phyloP scores from a whole-genome alignment of 2,797 vertebrate genomes.

The Dallia pectoralis region DNA sequence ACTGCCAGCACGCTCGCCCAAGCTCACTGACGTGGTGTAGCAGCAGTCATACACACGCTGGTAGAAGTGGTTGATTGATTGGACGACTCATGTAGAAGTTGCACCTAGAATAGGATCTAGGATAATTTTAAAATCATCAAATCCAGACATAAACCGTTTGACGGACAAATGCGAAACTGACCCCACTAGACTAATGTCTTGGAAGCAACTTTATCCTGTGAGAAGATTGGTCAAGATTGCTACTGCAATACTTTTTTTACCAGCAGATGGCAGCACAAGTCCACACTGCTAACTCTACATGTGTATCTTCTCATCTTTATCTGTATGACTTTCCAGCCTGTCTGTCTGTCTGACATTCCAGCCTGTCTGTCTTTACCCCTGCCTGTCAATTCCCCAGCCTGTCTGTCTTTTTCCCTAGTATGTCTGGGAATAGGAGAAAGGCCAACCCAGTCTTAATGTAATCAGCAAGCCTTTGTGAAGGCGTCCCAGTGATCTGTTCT shows the following conservation, averaged over 20 bases:
- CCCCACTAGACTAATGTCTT: too few relatives aligned
- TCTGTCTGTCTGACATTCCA: too few relatives aligned
- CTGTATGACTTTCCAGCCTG: too few relatives aligned
- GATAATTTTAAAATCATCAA: neutral
- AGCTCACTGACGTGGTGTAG: constrained; percentile 63
- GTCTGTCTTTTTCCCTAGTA: too few relatives aligned
- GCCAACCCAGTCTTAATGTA: constrained; percentile 7
- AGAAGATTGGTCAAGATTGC: neutral
- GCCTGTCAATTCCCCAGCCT: too few relatives aligned
- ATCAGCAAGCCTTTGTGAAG: constrained; percentile 6
- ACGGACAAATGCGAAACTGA: neutral
- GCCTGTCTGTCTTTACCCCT: too few relatives aligned
- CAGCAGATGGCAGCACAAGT: constrained; percentile 64
- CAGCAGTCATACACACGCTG: neutral
- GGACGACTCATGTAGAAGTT: neutral
- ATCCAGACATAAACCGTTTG: neutral
- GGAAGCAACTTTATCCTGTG: neutral
- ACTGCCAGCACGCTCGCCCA: constrained; percentile 26
- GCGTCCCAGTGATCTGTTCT: neutral
- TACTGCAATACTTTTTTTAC: constrained; percentile 30
- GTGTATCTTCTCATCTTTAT: too few relatives aligned
- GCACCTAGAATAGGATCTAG: neutral
- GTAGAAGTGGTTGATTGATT: neutral
- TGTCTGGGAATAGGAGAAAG: too few relatives aligned
- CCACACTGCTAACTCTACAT: constrained; percentile 10